Base-by-base conservation (phyloP, 1,140 invertebrate species). In the Hylyphantes graminicola region DNA sequence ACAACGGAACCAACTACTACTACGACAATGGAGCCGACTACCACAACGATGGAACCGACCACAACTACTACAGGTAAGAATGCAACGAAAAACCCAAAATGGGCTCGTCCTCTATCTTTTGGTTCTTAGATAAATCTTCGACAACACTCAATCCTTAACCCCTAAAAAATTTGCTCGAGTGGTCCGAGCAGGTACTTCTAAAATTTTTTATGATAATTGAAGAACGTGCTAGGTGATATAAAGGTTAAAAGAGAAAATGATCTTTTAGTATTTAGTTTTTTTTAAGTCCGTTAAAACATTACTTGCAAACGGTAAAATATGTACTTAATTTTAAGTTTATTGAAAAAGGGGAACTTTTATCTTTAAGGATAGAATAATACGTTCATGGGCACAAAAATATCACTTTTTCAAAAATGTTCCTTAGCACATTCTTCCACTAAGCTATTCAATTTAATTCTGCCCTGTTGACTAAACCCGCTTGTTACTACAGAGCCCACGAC, bases 1-100 rank as follows among this genome's bases (percentile, higher is more conserved):
- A 77, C 75, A 63, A 77, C 61, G 21, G 21, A 63, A 17, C 21
- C 75, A 17, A 64, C 59, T 3, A 64, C 59, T 59, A 59, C 57
- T 13, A 59, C 57, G 12, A 59, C 57, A 59, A n/a, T n/a, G n/a
- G 7, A 13, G 12, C 57, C 57, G n/a, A 59, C 57, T 12, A 6
- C 57, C n/a, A 59, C 57, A 59, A n/a, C 12, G n/a, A 59, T 9
- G n/a, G 57, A 13, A 13, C 57, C 57, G n/a, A 59, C 8, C 12
- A 59, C 57, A 4, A 67, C 79, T 11, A 73, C 57, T n/a, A 76
- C 74, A 15, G 59, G 17, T 63, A n/a, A 8, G 59, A 19, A 21
- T 61, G 61, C 57, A 9, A 51, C 51, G 2, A 53, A 48, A 9
- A 81, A n/a, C 51, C 7, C 17, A 8, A 0, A 6, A 15, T 64